Evolutionary conservation across 2,888 invertebrate species (phyloP).

Genomic region (Julus scanicus): DNA sequence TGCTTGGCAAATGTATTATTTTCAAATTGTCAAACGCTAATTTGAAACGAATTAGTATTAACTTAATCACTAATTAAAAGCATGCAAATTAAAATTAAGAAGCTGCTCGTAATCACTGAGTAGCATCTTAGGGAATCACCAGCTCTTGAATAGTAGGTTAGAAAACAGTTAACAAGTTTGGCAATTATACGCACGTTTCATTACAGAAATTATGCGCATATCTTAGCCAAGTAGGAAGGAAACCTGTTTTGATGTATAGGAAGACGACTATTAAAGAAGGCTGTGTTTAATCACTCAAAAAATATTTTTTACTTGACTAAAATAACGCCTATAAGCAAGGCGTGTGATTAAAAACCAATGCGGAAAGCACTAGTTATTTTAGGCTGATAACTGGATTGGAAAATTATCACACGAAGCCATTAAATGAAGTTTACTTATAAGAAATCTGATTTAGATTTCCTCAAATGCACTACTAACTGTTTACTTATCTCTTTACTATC

Average conservation of each 20-base stretch:
- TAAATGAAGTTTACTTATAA: neutral
- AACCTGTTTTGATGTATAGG: slow-evolving; percentile 36
- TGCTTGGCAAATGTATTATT: neutral
- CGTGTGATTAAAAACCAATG: slow-evolving; percentile 22
- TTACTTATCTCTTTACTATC: neutral
- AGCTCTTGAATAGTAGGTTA: neutral
- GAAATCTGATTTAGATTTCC: neutral
- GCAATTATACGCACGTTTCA: slow-evolving; percentile 19
- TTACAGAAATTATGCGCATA: slow-evolving; percentile 45
- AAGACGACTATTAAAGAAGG: slow-evolving; percentile 39
- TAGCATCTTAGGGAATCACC: neutral
- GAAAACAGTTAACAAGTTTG: slow-evolving; percentile 2
- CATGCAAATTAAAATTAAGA: neutral
- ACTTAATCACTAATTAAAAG: neutral
- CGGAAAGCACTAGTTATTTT: slow-evolving; percentile 39
- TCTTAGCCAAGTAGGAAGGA: slow-evolving; percentile 32
- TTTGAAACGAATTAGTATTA: neutral
- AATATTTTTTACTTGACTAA: neutral
- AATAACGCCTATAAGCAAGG: slow-evolving; percentile 34
- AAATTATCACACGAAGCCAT: neutral
- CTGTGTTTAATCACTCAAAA: slow-evolving; percentile 30
- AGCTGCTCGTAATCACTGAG: neutral
- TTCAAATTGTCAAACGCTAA: slow-evolving; percentile 32
- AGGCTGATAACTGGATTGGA: neutral
- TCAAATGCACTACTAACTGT: neutral